Base-by-base conservation (phyloP, 2,888 invertebrate species). In the Seladonia tumulorum region DNA sequence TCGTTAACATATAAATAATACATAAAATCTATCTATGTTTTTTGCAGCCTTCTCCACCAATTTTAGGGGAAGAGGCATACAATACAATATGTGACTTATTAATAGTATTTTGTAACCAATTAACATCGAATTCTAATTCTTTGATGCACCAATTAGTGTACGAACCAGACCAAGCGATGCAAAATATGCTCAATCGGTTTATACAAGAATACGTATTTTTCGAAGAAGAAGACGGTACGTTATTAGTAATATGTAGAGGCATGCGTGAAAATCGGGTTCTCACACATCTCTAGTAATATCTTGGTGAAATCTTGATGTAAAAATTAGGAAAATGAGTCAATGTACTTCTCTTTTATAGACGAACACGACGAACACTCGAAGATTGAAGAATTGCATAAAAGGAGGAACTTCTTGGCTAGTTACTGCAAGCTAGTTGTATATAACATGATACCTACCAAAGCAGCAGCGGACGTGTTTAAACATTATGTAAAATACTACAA, bases 401-500 rank as follows among this genome's bases (percentile, higher is more conserved):
- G 99, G 83, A 96, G 99, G 90, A 99, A 99, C 95, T 98, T 99
- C 95, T 96, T 99, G 87, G 99, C 99, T 1, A 98, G 98, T 35
- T 99, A 98, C 95, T 99, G 99, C 96, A 99, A 99, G 96, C 96
- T 99, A 75, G 98, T 99, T 92, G 99, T 99, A 78, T 99, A 99
- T 96, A 99, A 99, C 95, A 98, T 99, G 90, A 97, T 99, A 95
- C 98, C 98, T 47, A 98, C 99, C 1, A 97, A 98, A 94, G 97
- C 98, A 91, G 99, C 99, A 22, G 98, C 99, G 0, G 98, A 98
- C 94, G 98, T 99, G 82, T 99, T 99, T 95, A 99, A 99, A 95
- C 98, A 99, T 95, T 99, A 99, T 95, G 98, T 99, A 85, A 99
- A 98, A 97, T 99, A 98, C 95, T 99, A 99, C 95, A 99, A 99